Evolutionary conservation across 2,888 invertebrate genomes (phyloP), one percentile per base, ranked within the genome.

Genomic region (Polydrusus pterygomalis): DNA sequence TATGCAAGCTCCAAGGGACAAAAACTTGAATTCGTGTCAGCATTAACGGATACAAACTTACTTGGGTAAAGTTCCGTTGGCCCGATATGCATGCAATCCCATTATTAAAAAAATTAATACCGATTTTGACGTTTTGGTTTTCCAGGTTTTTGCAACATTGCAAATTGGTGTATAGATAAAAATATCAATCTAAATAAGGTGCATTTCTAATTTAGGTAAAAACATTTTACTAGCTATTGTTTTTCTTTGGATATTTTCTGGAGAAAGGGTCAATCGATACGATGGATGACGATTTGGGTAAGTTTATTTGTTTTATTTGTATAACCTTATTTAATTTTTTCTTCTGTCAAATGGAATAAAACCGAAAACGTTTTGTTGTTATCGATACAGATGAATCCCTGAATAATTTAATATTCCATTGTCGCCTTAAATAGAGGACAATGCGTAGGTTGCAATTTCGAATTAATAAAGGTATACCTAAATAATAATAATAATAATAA

Each of bases 201-300:
- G 38, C 34, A 18, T 17, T 15, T 18, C 38, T 38, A 34, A 10
- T 60, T 60, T 60, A 17, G 58, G 58, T 17, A 8, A 38, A 38
- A 60, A 38, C 15, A 34, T 2, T 54, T 30, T n/a, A 25, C 20
- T 18, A 38, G n/a, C 2, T 17, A 9, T 60, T 60, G 15, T 34
- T 60, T 38, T 38, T 10, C 13, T n/a, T 38, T 38, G n/a, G 34
- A 34, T 34, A 51, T 9, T 1, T 30, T 30, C 10, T 38, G 15
- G 17, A 25, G n/a, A 38, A 3, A 8, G 13, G 58, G 25, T 17
- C 11, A 47, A 18, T 63, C 20, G 47, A 34, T 18, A 51, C 25
- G 13, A 79, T 79, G 79, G 79, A 75, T 70, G 79, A 79, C 51
- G 75, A 79, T 68, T 68, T 79, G 18, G 79, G 79, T 79, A 68